phyloP scores from a whole-genome alignment of 2,888 invertebrate species.

The Tachina lurida region DNA sequence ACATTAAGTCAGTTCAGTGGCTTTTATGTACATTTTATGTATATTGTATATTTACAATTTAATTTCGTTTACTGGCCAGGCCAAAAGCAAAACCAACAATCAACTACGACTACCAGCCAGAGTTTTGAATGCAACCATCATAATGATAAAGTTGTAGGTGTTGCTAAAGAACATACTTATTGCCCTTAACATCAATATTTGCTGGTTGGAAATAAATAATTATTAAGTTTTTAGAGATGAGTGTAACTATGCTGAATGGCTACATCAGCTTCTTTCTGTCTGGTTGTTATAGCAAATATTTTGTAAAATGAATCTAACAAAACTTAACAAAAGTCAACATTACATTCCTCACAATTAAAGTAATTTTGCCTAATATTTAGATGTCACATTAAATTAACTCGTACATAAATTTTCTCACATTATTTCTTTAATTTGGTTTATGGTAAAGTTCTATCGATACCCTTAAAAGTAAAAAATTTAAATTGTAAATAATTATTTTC shows the following conservation, averaged over 20 bases:
- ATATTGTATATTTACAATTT: slow-evolving; percentile 27
- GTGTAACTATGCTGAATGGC: neutral
- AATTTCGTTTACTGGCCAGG: slow-evolving; percentile 37
- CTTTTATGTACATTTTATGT: slow-evolving; percentile 1
- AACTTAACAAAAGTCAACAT: slow-evolving; percentile 1
- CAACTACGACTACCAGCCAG: neutral
- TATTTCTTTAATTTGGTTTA: neutral
- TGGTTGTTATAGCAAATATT: neutral
- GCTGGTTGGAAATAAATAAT: neutral
- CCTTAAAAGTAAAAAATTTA: neutral
- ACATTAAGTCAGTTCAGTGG: slow-evolving; percentile 43
- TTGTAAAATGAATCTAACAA: slow-evolving; percentile 3
- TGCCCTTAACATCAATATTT: slow-evolving; percentile 8
- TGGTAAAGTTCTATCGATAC: neutral
- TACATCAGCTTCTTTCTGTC: neutral
- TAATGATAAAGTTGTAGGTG: slow-evolving; percentile 21
- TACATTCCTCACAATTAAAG: neutral
- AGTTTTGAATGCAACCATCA: neutral
- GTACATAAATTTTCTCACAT: neutral
- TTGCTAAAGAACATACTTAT: slow-evolving; percentile 17
- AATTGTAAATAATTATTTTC: neutral
- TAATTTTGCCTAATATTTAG: slow-evolving; percentile 9
- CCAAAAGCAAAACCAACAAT: slow-evolving; percentile 12
- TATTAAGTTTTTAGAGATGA: slow-evolving; percentile 14
- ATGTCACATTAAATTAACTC: neutral